phyloP scores from a whole-genome alignment of 37 sponge, comb jelly and placozoan genomes.

The Amphimedon queenslandica region DNA sequence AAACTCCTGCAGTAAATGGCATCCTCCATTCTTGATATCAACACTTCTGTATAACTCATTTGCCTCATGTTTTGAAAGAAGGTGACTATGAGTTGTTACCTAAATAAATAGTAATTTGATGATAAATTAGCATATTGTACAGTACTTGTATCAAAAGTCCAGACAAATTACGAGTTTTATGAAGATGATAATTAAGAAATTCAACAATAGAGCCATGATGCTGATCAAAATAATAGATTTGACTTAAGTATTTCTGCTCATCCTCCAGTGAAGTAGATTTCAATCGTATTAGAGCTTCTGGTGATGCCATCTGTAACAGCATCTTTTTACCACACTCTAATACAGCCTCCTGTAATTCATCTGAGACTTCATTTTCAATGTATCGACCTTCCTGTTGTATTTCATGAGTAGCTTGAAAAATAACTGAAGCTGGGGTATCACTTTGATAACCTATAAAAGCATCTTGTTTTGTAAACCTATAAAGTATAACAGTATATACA shows the following conservation, averaged over 20 bases:
- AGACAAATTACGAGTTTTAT: background rate
- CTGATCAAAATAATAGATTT: constrained; percentile 40
- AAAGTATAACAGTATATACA: background rate
- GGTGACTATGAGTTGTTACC: constrained; percentile 84
- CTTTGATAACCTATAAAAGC: constrained; percentile 88
- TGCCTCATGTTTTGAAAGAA: constrained; percentile 43
- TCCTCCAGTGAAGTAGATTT: background rate
- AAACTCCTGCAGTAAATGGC: constrained; percentile 65
- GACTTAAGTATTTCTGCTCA: background rate
- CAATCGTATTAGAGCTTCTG: constrained; percentile 61
- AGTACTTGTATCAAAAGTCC: background rate
- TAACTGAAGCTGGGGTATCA: constrained; percentile 84
- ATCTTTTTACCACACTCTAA: constrained; percentile 30
- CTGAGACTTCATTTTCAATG: background rate
- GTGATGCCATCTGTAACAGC: constrained; percentile 56
- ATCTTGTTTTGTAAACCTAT: constrained; percentile 48
- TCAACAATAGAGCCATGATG: constrained; percentile 37
- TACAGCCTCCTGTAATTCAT: constrained; percentile 20
- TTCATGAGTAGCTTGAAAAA: constrained; percentile 72
- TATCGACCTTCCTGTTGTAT: background rate
- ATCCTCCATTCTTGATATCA: background rate
- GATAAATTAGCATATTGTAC: background rate
- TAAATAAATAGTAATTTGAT: constrained; percentile 19
- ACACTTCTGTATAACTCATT: constrained; percentile 9
- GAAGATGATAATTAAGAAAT: constrained; percentile 19